Evolutionary conservation across 2,113 vertebrate genomes (phyloP).

Genomic region (Mesoclemmys tuberculata): DNA sequence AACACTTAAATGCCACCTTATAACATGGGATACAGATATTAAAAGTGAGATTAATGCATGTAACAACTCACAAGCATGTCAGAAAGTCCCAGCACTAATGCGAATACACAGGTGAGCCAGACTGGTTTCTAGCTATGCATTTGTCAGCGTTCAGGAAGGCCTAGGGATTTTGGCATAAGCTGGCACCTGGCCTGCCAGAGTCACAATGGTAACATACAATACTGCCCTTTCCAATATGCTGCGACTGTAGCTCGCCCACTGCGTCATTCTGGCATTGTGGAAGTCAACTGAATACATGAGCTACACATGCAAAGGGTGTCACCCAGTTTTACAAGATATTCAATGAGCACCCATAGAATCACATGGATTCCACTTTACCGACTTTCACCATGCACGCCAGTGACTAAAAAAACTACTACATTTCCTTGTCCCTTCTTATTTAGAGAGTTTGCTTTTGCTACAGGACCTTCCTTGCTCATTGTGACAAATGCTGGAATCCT

Average conservation of each 20-base stretch:
- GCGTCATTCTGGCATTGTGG: not conserved
- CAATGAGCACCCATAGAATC: not conserved
- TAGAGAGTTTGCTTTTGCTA: not conserved
- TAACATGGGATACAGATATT: no score
- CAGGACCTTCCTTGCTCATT: not conserved
- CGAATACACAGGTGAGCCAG: no score
- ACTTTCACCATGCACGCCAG: no score
- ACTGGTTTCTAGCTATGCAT: no score
- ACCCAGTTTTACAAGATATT: not conserved
- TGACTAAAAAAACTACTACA: not conserved
- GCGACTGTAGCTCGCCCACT: not conserved
- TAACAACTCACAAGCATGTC: no score
- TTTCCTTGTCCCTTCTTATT: not conserved
- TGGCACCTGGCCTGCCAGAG: not conserved
- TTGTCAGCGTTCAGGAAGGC: no score
- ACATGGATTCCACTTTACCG: not conserved
- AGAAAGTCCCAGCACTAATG: no score
- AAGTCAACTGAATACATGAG: not conserved
- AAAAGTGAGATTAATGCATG: no score
- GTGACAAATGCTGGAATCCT: not conserved
- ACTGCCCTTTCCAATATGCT: not conserved
- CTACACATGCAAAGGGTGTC: no score
- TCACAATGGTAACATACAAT: not conserved
- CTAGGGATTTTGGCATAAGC: no score
- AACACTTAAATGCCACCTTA: no score